Evolutionary conservation across 2,888 invertebrate genomes (phyloP), one percentile per base, ranked within the genome.

Genomic region (Lepas anatifera): DNA sequence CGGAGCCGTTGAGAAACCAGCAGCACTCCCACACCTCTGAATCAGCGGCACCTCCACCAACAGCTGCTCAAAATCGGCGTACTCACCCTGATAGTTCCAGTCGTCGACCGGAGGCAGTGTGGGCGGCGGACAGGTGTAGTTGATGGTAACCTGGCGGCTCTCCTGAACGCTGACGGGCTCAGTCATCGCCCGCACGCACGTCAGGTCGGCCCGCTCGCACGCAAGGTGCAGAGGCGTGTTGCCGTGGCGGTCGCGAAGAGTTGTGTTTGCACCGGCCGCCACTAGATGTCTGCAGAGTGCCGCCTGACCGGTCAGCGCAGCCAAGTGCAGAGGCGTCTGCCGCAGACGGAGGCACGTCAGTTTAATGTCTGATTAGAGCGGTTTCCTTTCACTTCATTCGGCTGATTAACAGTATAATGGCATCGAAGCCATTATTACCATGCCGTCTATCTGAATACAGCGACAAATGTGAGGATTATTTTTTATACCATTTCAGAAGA

Each of bases 181-280:
- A 2, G 89, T 86, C 64, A 95, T 82, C 0, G 89, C 89, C 75
- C 85, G 85, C 11, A 91, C 85, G 77, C 89, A 88, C 50, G 85
- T 84, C 41, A 87, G 76, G 77, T 90, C 86, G 11, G 89, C 89
- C 29, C 83, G 82, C 72, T 84, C 82, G 70, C 90, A 88, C 0
- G 95, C 94, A 71, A 93, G 82, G 79, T 95, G 95, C 13, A 95
- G 81, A 0, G 95, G 87, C 0, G 93, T 94, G 79, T 94, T 91
- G 6, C 95, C 95, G 72, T 85, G 82, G 69, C 85, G 81, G 78
- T 94, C 92, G 68, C 90, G 83, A 66, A 85, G 82, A 48, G 81
- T 80, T 1, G 82, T 80, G 69, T 81, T 79, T 0, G 92, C 92
- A 29, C 95, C 95, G 2, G 90, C 90, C 37, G 88, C 83, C 39